Evolutionary conservation across 64 coral and sea anemone genomes (phyloP), one percentile per base, ranked within the genome.

Genomic region (Hydrozoanthus tunicans): DNA sequence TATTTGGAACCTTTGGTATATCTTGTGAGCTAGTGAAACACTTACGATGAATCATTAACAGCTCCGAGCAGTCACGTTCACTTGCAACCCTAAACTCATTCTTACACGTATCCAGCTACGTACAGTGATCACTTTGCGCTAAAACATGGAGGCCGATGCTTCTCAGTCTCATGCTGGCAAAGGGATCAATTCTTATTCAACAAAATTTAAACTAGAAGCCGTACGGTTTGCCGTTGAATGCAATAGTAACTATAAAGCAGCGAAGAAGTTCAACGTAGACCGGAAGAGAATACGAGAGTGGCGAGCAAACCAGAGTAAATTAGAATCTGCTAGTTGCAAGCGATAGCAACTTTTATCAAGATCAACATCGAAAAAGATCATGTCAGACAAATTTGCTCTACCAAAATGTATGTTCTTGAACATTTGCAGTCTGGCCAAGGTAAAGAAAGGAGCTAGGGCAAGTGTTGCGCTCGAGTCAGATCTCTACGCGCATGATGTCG

Each of bases 261-360:
- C 89, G 74, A 90, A 73, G 43, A 20, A 20, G 20, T 20, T 20
- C 20, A 20, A 20, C 20, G 20, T 20, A 20, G 20, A 20, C 20
- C 20, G 89, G 74, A 90, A 79, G 89, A 90, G 89, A 90, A 90
- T 79, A 79, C 89, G 59, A 90, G 89, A 79, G 89, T 90, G 74
- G 89, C 89, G 75, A 90, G 89, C 89, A 90, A 90, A 90, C 89
- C 89, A 90, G 89, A 90, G 89, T 79, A 90, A 90, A 90, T 90
- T 79, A 90, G 89, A 90, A 79, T 90, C 89, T 90, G 89, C 75
- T 90, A 78, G 89, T 78, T 79, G 89, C 76, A 90, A 90, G 89
- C 60, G 75, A 90, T 77, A 90, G 86, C 86, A 11, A 62, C 60
- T 62, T 20, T 20, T 20, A 20, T 20, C 20, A 20, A 20, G 20